Percentiles rank a stretch among this genome's conserved stretches.
Conservation (phyloP, 2,888 invertebrate genomes). For the Parnassius orleans region DNA sequence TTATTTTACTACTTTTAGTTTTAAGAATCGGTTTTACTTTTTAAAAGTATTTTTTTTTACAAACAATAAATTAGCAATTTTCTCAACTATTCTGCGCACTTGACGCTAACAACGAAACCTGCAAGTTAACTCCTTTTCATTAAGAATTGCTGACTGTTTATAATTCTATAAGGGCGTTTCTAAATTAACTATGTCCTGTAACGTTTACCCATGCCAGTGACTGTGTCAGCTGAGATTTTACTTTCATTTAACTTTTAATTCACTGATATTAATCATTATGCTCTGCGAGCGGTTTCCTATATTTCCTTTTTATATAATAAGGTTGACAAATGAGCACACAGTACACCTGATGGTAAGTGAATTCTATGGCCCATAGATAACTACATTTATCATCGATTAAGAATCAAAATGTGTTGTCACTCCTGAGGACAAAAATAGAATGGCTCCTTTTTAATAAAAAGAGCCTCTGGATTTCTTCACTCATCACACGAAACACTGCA, state of each 20-base stretch:
- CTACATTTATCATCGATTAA: no score
- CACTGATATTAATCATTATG: neutral
- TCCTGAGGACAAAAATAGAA: no score
- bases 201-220: constrained; percentile 11
- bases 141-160: constrained; percentile 17
- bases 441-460: no score
- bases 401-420: no score
- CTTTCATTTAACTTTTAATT: constrained; percentile 19
- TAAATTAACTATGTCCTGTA: constrained; percentile 23
- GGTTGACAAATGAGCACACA: no score
- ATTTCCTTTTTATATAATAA: neutral
- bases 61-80: neutral
- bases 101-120: constrained; percentile 4
- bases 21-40: no score
- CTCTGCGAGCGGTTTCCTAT: neutral
- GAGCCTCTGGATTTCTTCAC: no score
- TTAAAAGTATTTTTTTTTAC: no score
- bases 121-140: constrained; percentile 19
- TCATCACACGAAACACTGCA: no score
- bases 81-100: constrained; percentile 1
- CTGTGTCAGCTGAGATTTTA: constrained; percentile 16
- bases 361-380: no score
- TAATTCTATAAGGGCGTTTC: constrained; percentile 21
- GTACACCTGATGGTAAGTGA: no score
- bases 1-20: no score